A percentile compares a stretch with the other conserved stretches of the same genome.
These are phyloP conservation scores for Apamea monoglypha DNA, from an alignment of 2,888 invertebrate genomes.

Conservation along the genomic window DNA sequence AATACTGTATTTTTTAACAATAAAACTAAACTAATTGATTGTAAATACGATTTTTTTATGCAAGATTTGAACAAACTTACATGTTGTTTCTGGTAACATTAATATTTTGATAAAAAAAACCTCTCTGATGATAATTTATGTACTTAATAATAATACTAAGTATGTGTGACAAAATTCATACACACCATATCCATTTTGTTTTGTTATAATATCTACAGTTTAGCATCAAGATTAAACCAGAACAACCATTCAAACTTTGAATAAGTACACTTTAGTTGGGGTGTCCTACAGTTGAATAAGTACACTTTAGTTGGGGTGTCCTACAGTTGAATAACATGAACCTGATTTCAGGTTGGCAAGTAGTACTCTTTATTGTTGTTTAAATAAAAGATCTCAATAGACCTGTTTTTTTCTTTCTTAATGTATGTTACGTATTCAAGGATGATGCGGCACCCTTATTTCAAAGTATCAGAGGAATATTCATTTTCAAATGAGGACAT, in stretches of 20 bases:
- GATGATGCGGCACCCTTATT: neutral
- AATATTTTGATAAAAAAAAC: neutral
- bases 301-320: neutral
- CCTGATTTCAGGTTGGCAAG: neutral
- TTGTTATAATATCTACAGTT: neutral
- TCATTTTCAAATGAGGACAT: neutral
- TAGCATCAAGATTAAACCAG: neutral
- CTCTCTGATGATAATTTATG: neutral
- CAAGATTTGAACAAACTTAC: neutral
- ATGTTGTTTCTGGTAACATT: neutral
- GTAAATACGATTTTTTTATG: neutral
- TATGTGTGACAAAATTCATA: too few relatives aligned
- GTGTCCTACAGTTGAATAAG: neutral
- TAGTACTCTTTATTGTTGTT: slow-evolving; percentile 8
- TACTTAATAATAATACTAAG: too few relatives aligned
- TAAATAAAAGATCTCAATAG: neutral
- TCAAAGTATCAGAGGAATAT: neutral
- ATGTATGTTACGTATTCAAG: neutral
- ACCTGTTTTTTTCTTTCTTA: neutral
- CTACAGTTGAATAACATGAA: neutral
- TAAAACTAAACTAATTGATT: neutral
- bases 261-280: too few relatives aligned
- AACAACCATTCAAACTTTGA: neutral
- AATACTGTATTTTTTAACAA: neutral
- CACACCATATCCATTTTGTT: neutral